A percentile compares a stretch with the other conserved stretches of the same genome.
Conservation (phyloP, 2,113 vertebrate genomes). For the Limnothrissa miodon region DNA sequence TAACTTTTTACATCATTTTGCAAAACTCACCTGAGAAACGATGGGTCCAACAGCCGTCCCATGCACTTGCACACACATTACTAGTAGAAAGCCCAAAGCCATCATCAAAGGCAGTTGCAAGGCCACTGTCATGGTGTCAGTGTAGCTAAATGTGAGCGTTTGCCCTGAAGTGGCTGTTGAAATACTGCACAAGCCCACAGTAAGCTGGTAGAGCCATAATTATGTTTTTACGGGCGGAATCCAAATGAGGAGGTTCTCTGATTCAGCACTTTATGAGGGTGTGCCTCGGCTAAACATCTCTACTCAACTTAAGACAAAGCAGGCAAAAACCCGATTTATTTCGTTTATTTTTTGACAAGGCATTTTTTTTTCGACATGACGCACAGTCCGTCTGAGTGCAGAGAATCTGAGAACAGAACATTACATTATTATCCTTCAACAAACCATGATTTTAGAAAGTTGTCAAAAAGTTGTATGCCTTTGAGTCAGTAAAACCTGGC, state of each 20-base stretch:
- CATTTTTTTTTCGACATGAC: background rate
- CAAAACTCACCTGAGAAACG: background rate
- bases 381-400: background rate
- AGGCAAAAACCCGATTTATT: background rate
- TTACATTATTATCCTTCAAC: background rate
- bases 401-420: background rate
- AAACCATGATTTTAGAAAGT: background rate
- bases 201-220: background rate
- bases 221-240: background rate
- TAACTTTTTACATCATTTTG: background rate
- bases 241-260: background rate
- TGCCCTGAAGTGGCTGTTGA: background rate
- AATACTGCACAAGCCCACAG: background rate
- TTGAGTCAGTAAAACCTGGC: background rate
- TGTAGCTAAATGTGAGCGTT: background rate
- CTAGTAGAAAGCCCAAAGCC: background rate
- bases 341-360: conserved; percentile 10
- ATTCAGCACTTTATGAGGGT: background rate
- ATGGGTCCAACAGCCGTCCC: background rate
- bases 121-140: conserved; percentile 32
- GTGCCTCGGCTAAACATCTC: background rate
- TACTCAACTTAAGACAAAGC: background rate
- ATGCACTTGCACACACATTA: background rate
- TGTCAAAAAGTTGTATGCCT: background rate
- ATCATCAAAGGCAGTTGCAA: conserved; percentile 35